Evolutionary conservation across 2,113 vertebrate genomes (phyloP).

Genomic region (Trematomus loennbergii): DNA sequence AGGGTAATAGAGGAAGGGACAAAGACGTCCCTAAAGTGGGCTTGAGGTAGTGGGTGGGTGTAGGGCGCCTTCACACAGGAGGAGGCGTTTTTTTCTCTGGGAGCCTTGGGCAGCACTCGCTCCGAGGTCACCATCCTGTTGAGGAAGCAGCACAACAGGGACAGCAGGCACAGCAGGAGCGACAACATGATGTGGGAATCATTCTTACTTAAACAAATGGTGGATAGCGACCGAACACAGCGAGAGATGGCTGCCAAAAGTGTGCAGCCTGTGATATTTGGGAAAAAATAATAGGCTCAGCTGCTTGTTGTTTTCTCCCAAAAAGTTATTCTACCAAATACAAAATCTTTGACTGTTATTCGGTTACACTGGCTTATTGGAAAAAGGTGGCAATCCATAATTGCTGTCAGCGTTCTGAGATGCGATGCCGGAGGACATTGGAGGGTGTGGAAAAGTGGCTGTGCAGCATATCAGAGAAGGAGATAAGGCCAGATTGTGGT

Average conservation of each 20-base stretch:
- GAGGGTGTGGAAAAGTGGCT: slow-evolving; percentile 71
- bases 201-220: slow-evolving; percentile 51
- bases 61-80: slow-evolving; percentile 22
- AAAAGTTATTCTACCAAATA: slow-evolving; percentile 52
- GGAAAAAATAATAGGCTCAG: not conserved
- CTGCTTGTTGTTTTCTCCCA: not conserved
- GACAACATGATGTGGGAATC: slow-evolving; percentile 30
- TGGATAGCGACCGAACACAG: slow-evolving; percentile 9
- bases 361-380: slow-evolving; percentile 55
- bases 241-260: not conserved
- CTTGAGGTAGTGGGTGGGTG: slow-evolving; percentile 10
- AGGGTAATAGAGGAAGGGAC: slow-evolving; percentile 27
- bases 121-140: slow-evolving; percentile 56
- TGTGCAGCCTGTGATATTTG: not conserved
- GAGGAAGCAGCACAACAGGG: slow-evolving; percentile 43
- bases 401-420: slow-evolving; percentile 64
- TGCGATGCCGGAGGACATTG: slow-evolving; percentile 54
- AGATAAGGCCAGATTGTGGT: slow-evolving; percentile 78
- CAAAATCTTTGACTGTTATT: slow-evolving; percentile 12
- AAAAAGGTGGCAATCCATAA: slow-evolving; percentile 71
- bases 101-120: slow-evolving; percentile 50
- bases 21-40: slow-evolving; percentile 38
- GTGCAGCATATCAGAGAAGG: slow-evolving; percentile 65
- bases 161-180: slow-evolving; percentile 52
- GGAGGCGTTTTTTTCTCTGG: slow-evolving; percentile 16